Evolutionary conservation across 2,888 invertebrate species (phyloP).

Genomic region (Tipula lateralis): DNA sequence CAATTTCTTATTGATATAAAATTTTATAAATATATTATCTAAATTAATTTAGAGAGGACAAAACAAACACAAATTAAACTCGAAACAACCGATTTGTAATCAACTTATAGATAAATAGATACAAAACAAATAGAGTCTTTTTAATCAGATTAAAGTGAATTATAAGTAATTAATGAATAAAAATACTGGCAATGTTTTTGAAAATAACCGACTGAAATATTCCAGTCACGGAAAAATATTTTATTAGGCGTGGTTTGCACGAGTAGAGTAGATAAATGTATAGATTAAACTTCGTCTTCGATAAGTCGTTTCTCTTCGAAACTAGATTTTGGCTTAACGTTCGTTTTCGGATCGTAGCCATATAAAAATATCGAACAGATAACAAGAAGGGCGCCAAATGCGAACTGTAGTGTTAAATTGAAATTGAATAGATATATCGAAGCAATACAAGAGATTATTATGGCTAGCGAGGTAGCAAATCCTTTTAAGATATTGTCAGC

Average conservation of each 20-base stretch:
- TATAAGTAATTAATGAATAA: neutral
- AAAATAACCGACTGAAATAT: neutral
- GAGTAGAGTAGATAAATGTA: neutral
- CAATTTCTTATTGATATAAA: neutral
- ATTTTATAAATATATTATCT: neutral
- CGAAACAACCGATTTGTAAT: neutral
- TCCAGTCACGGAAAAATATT: neutral
- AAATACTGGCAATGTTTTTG: neutral
- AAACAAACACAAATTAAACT: neutral
- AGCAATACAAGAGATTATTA: slow-evolving; percentile 88
- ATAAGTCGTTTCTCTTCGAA: slow-evolving; percentile 5
- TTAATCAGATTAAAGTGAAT: neutral
- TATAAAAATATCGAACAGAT: slow-evolving; percentile 94
- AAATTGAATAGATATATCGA: slow-evolving; percentile 92
- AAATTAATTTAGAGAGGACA: neutral
- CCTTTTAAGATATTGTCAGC: slow-evolving; percentile 99
- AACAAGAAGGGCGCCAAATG: slow-evolving; percentile 78
- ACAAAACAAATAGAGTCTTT: neutral
- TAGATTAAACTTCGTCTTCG: neutral
- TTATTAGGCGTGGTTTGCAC: neutral
- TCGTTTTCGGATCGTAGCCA: slow-evolving; percentile 63
- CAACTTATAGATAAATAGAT: neutral
- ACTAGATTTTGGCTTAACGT: slow-evolving; percentile 30
- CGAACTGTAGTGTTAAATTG: slow-evolving; percentile 78
- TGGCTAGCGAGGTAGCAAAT: slow-evolving; percentile 95